Evolutionary conservation across 2,888 invertebrate species (phyloP).

Genomic region (Phania funesta): DNA sequence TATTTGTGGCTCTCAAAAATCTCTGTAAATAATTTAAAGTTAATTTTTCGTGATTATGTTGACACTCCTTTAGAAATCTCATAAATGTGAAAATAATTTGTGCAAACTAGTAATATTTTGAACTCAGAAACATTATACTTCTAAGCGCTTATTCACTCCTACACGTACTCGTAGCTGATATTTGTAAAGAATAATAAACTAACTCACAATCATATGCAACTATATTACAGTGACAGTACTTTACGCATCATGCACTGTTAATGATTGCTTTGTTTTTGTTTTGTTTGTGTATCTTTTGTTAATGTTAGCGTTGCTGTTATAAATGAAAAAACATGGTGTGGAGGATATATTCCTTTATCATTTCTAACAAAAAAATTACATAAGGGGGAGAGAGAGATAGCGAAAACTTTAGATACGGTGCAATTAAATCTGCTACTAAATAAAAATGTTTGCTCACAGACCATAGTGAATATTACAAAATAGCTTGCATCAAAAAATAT

Average conservation of each 20-base stretch:
- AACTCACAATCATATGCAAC: not conserved
- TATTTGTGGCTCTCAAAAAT: too few species aligned
- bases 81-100: too few species aligned
- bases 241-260: slow-evolving; percentile 67
- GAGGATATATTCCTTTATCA: too few species aligned
- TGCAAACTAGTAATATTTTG: too few species aligned
- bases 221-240: slow-evolving; percentile 50
- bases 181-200: not conserved
- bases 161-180: too few species aligned
- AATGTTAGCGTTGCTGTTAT: slow-evolving; percentile 13
- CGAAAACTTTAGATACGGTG: not conserved
- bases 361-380: not conserved
- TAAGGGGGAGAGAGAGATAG: not conserved
- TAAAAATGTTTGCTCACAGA: slow-evolving; percentile 49
- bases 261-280: slow-evolving; percentile 58
- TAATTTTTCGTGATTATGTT: too few species aligned
- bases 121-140: too few species aligned
- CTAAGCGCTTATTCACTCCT: not conserved
- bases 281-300: slow-evolving; percentile 26
- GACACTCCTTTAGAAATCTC: too few species aligned
- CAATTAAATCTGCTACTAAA: not conserved
- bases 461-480: slow-evolving; percentile 40
- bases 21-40: too few species aligned
- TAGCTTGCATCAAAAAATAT: slow-evolving; percentile 21
- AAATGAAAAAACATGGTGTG: not conserved